Evolutionary conservation across 2,113 vertebrate species (phyloP).

Genomic region (Tretioscincus oriximinensis): DNA sequence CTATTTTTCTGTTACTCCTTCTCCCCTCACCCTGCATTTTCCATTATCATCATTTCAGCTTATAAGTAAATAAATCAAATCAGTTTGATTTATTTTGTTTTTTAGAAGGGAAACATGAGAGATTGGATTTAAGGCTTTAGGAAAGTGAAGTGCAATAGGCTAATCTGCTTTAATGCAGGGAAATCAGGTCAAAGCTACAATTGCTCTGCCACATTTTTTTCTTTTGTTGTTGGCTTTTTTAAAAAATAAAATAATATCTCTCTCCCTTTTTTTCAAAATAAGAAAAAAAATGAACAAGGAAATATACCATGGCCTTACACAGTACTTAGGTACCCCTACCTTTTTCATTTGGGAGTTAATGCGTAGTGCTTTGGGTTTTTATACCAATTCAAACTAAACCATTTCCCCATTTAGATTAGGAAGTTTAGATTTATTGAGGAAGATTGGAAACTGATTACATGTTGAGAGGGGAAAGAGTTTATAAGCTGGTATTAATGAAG

Average conservation of each 20-base stretch:
- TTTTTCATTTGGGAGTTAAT: no score
- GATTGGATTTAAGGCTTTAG: conserved; percentile 29
- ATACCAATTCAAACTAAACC: neutral
- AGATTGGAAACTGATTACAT: conserved; percentile 2
- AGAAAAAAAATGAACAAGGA: neutral
- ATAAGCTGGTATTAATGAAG: conserved; percentile 35
- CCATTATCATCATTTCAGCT: neutral
- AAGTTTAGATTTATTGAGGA: conserved; percentile 44
- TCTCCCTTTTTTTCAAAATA: no score
- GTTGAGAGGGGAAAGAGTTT: neutral
- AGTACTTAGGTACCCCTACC: neutral
- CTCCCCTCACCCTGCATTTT: neutral
- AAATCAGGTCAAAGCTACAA: conserved; percentile 38
- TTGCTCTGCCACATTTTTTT: neutral
- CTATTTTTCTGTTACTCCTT: neutral
- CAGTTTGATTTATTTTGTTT: neutral
- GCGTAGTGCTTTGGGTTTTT: no score
- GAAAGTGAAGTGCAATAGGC: conserved; percentile 26
- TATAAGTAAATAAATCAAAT: conserved; percentile 24
- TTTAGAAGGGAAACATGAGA: conserved; percentile 18
- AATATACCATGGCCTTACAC: neutral
- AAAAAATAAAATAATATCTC: neutral
- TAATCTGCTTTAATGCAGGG: conserved; percentile 51
- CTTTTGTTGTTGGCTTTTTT: neutral
- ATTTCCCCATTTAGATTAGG: conserved; percentile 26